Base-by-base conservation (phyloP, 2,797 vertebrate species). In the Ficedula albicollis region DNA sequence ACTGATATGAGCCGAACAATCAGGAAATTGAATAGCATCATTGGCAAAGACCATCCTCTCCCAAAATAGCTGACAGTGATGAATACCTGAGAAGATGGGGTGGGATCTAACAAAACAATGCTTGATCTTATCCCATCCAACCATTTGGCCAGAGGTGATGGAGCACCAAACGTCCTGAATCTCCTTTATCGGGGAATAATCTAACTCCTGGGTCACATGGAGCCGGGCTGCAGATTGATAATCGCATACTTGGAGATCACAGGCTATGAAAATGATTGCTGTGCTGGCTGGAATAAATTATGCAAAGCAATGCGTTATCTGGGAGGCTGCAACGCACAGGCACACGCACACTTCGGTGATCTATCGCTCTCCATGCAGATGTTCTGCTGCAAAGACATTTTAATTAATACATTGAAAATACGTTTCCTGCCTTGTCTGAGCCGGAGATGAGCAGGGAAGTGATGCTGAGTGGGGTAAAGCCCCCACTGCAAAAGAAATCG, bases 341-440 rank as follows among this genome's bases (percentile, higher is more conserved):
- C 93, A 51, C 92, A 93, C 89, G 34, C 92, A 94, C 90, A 93
- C 90, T 67, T 90, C 52, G 55, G 87, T 94, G 96, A 96, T 95
- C 95, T 96, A 93, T 95, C 88, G 36, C 88, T 91, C 90, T 70
- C 87, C 88, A 83, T 97, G 96, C 96, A 97, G 97, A 97, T 97
- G 97, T 97, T 97, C 90, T 83, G 73, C 94, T 80, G 93, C 90
- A 96, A 95, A 96, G 94, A 89, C 84, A 60, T 84, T 96, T 93
- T 97, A 97, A 98, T 97, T 97, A 97, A 96, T 95, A 94, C 94
- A 96, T 92, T 93, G 93, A 96, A 94, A 94, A 95, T 87, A 87
- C 2, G 13, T 96, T 97, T 97, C 95, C 93, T 95, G 93, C 90
- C 84, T 96, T 91, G 87, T 94, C 90, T 84, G 92, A 87, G 84